Evolutionary conservation across 2,113 vertebrate genomes (phyloP).

Genomic region (Pteruthius melanotis): DNA sequence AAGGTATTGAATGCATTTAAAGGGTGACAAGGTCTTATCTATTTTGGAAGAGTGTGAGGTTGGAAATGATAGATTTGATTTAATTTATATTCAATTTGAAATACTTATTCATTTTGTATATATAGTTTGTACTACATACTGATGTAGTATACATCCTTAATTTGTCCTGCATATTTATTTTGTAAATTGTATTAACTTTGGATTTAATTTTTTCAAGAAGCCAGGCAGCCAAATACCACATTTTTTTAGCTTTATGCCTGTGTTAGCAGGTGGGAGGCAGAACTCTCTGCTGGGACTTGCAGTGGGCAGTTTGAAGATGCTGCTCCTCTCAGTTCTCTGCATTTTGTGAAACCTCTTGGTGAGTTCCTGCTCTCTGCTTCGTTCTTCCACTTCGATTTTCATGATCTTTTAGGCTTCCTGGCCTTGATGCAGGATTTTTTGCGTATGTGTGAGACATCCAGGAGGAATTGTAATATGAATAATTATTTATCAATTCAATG

Average conservation of each 20-base stretch:
- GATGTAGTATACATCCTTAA: not conserved
- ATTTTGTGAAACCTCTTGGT: not conserved
- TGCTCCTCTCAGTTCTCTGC: not conserved
- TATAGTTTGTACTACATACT: not conserved
- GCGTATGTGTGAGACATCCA: not conserved
- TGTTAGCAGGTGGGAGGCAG: not conserved
- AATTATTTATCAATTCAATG: not conserved
- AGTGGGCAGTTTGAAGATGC: not conserved
- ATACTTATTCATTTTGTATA: not conserved
- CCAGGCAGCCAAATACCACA: not conserved
- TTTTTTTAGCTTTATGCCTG: not conserved
- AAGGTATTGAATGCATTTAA: not conserved
- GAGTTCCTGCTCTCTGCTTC: not conserved
- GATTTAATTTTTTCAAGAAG: not conserved
- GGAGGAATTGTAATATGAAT: not conserved
- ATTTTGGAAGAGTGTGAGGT: not conserved
- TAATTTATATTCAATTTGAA: not conserved
- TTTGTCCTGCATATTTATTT: not conserved
- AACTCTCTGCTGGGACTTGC: not conserved
- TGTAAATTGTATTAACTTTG: not conserved
- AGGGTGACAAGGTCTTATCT: not conserved
- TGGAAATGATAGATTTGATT: not conserved
- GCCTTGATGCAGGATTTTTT: not conserved
- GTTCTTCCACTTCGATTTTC: not conserved
- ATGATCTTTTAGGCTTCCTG: not conserved